Evolutionary conservation across 2,888 invertebrate genomes (phyloP).

Genomic region (Abrostola triplasia): DNA sequence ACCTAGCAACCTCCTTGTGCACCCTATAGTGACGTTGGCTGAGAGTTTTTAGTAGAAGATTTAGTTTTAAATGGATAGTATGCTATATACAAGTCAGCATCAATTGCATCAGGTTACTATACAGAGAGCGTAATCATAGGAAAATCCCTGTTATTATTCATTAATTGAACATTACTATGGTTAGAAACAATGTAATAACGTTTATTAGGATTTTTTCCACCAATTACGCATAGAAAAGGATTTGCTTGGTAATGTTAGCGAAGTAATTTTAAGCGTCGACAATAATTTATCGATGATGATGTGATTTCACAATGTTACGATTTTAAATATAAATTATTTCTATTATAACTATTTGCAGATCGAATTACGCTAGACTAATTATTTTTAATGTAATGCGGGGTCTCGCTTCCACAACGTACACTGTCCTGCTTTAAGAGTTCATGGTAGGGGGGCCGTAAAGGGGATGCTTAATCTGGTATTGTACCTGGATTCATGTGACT

Average conservation of each 20-base stretch:
- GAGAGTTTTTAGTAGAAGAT: too few species aligned
- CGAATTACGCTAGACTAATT: not conserved
- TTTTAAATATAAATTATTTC: not conserved
- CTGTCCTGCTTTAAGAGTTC: too few species aligned
- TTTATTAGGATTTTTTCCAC: not conserved
- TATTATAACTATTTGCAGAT: not conserved
- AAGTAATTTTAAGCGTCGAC: not conserved
- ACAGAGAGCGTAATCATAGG: not conserved
- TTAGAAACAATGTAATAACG: constrained; percentile 3
- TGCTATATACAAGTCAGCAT: too few species aligned
- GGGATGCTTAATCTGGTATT: too few species aligned
- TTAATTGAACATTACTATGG: constrained; percentile 2
- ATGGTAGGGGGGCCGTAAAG: too few species aligned
- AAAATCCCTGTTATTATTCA: constrained; percentile 24
- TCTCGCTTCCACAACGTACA: too few species aligned
- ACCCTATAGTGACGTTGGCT: too few species aligned
- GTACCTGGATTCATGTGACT: too few species aligned
- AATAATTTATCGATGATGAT: not conserved
- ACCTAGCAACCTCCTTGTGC: too few species aligned
- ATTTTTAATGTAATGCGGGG: too few species aligned
- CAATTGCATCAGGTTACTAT: too few species aligned
- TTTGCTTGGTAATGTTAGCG: not conserved
- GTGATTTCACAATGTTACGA: not conserved
- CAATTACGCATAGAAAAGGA: not conserved
- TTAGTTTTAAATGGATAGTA: too few species aligned